These are phyloP conservation scores for Myotis myotis DNA, from an alignment of 2,797 vertebrate genomes.

Conservation along the genomic window DNA sequence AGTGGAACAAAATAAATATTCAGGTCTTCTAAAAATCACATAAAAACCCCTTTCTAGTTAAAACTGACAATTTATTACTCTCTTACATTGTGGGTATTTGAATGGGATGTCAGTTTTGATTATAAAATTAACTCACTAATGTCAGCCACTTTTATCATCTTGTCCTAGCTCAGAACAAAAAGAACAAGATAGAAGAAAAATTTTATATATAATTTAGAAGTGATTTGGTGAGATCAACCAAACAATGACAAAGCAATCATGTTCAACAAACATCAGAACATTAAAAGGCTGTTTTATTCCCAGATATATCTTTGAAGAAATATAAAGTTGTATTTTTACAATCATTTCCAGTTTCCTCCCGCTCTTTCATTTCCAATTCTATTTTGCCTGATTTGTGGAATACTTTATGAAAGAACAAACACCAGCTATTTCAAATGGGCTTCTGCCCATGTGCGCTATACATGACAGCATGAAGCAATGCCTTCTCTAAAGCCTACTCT, in stretches of 20 bases:
- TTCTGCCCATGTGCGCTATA: neutral
- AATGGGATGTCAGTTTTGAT: slow-evolving; percentile 70
- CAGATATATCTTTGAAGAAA: neutral
- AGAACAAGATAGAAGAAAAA: neutral
- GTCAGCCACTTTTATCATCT: slow-evolving; percentile 71
- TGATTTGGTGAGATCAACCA: neutral
- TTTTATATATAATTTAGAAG: neutral
- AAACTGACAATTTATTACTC: slow-evolving; percentile 82
- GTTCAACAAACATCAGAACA: neutral
- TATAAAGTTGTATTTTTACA: neutral
- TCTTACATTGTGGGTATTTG: slow-evolving; percentile 75
- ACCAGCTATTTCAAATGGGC: neutral
- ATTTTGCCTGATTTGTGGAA: neutral
- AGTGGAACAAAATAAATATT: slow-evolving; percentile 85
- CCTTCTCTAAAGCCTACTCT: neutral
- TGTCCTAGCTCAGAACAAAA: slow-evolving; percentile 59
- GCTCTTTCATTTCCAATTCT: neutral
- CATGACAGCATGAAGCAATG: neutral
- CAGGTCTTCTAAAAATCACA: slow-evolving; percentile 80
- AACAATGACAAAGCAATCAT: fast-evolving
- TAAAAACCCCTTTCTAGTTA: slow-evolving; percentile 79
- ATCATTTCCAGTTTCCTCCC: neutral
- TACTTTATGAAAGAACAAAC: slow-evolving; percentile 26
- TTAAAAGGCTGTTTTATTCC: neutral
- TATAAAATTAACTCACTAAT: slow-evolving; percentile 77